phyloP scores from a whole-genome alignment of 53 echinoderm and acorn worm genomes.

The Echinometra lucunter region DNA sequence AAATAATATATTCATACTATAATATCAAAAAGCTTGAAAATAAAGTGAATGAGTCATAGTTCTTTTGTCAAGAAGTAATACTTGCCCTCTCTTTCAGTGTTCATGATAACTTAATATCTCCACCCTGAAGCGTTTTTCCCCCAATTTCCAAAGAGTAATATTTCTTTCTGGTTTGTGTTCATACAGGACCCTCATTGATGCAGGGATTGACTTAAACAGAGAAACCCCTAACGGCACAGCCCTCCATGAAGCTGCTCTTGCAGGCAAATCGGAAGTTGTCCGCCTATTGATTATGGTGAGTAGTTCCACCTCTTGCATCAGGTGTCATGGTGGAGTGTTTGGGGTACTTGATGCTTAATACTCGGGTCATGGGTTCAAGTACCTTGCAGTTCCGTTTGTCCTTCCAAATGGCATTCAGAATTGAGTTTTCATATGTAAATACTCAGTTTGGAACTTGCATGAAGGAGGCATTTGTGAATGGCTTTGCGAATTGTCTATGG shows the following conservation, averaged over 20 bases:
- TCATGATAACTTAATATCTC: background rate
- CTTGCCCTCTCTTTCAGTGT: background rate
- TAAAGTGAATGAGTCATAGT: background rate
- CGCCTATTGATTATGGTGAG: constrained; percentile 91
- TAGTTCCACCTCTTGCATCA: constrained; percentile 31
- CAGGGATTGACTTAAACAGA: constrained; percentile 92
- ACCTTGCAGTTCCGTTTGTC: background rate
- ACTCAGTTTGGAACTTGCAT: background rate
- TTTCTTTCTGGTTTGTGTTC: constrained; percentile 27
- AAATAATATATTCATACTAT: background rate
- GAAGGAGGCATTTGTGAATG: background rate
- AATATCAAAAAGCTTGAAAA: background rate
- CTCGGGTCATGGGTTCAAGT: constrained; percentile 35
- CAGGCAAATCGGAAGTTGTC: constrained; percentile 97
- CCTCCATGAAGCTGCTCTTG: constrained; percentile 93
- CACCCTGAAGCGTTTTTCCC: background rate
- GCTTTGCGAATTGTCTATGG: background rate
- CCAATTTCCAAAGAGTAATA: background rate
- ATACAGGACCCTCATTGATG: constrained; percentile 84
- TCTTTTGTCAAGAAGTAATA: background rate
- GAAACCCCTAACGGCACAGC: constrained; percentile 96
- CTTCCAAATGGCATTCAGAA: constrained; percentile 4
- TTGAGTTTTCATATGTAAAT: background rate
- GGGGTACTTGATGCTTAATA: constrained; percentile 39
- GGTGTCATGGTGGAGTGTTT: constrained; percentile 50